Base-by-base conservation (phyloP, 2,888 invertebrate genomes). In the Cephonodes hylas region DNA sequence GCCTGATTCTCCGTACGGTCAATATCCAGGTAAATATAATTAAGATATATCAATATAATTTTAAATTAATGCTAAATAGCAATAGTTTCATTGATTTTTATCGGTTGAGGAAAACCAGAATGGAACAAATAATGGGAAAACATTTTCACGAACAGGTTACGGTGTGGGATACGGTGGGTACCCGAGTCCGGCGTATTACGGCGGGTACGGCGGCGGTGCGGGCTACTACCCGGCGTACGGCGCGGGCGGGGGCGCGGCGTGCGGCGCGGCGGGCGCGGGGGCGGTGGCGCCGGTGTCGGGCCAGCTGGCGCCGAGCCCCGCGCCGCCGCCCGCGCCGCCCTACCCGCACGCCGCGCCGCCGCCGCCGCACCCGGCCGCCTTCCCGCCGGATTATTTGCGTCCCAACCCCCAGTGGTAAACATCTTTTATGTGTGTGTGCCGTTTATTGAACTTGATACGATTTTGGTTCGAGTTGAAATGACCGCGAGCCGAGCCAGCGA, bases 181-280 rank as follows among this genome's bases (percentile, higher is more conserved):
- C 69, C 84, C 88, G 4, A 90, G 87, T 71, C 86, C 93, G 34
- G 86, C 93, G 42, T 94, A 93, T 74, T 94, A 94, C 81, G 93
- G 92, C 22, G 93, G 91, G 53, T 94, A 94, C 79, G 91, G 92
- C 13, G 88, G 88, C 68, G 83, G 69, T 23, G 66, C 92, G 59
- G 80, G 89, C 63, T 93, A 93, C 73, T 93, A 93, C 77, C 88
- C 93, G 7, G 80, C 84, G 18, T 93, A 93, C 74, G 85, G 86
- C 6, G n/a, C n/a, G n/a, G n/a, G n/a, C n/a, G n/a, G n/a, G n/a
- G 74, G 85, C 6, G 74, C 75, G 25, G 78, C 84, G 58, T 83
- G 88, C 38, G 64, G 42, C 38, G 62, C 70, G 64, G 83, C 83
- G 64, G 88, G 80, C 66, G 85, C 86, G 60, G 84, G 88, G 56